A percentile compares a stretch with the other conserved stretches of the same genome.
Conservation (phyloP, 2,888 invertebrate species). For the Macrosiphum euphorbiae region DNA sequence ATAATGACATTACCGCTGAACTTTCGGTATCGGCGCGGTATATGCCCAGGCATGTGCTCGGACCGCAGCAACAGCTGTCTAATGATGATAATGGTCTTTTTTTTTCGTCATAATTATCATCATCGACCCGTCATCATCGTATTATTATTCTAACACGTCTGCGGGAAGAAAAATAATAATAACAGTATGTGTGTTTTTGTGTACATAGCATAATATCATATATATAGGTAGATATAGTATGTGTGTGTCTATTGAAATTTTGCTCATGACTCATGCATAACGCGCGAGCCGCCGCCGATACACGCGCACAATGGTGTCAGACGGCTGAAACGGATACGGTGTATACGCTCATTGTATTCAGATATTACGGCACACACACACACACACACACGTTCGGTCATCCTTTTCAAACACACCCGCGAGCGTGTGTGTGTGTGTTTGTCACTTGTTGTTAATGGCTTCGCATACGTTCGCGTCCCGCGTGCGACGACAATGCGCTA, state of each 20-base stretch:
- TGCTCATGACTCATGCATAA: slow-evolving; percentile 56
- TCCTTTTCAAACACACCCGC: slow-evolving; percentile 17
- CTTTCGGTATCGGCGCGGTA: too few relatives aligned
- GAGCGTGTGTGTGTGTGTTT: slow-evolving; percentile 25
- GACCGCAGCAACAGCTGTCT: not conserved
- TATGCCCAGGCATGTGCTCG: too few relatives aligned
- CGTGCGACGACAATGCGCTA: slow-evolving; percentile 14
- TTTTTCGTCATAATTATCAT: not conserved
- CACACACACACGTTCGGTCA: slow-evolving; percentile 20
- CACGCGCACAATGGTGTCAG: slow-evolving; percentile 40
- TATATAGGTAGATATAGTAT: too few relatives aligned
- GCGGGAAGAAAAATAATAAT: not conserved
- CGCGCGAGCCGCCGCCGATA: slow-evolving; percentile 6
- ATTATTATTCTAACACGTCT: slow-evolving; percentile 46
- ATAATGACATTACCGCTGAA: not conserved
- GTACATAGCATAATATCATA: not conserved
- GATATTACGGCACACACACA: slow-evolving; percentile 45
- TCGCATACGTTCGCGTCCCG: slow-evolving; percentile 12
- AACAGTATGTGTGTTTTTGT: not conserved
- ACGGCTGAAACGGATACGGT: slow-evolving; percentile 45
- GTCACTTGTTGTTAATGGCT: slow-evolving; percentile 60
- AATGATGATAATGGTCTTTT: not conserved
- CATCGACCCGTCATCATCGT: not conserved
- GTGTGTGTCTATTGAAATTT: slow-evolving; percentile 55
- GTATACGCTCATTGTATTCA: slow-evolving; percentile 50